Evolutionary conservation across 2,113 vertebrate species (phyloP).

Genomic region (Percina caprodes): DNA sequence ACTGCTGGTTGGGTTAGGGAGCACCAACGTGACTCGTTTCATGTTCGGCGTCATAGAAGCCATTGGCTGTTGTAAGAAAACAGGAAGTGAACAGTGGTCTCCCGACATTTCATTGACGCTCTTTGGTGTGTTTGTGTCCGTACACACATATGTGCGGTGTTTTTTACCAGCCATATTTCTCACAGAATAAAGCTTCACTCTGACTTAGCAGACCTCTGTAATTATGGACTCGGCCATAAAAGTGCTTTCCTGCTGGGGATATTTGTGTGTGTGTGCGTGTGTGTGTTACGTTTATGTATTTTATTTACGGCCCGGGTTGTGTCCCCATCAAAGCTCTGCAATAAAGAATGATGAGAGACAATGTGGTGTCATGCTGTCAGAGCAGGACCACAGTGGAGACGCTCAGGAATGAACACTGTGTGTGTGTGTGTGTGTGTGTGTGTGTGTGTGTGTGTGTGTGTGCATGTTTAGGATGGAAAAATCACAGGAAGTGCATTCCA

Average conservation of each 20-base stretch:
- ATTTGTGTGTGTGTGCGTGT: constrained; percentile 19
- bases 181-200: neutral
- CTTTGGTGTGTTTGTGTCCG: neutral
- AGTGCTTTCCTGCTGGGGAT: constrained; percentile 1
- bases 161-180: neutral
- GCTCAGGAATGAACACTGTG: neutral
- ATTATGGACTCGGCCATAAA: constrained; percentile 13
- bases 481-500: constrained; percentile 70
- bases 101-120: too few relatives aligned
- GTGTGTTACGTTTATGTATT: neutral
- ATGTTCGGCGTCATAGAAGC: too few relatives aligned
- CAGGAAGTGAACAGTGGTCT: too few relatives aligned
- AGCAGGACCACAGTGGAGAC: neutral
- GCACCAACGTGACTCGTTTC: too few relatives aligned
- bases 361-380: neutral
- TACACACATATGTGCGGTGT: neutral
- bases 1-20: too few relatives aligned
- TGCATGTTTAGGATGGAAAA: constrained; percentile 10
- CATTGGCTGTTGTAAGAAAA: too few relatives aligned
- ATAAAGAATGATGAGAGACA: constrained; percentile 8
- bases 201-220: neutral
- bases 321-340: constrained; percentile 27
- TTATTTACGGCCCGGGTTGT: neutral
- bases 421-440: neutral
- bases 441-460: neutral